Percentiles rank a stretch among this genome's conserved stretches.
Conservation (phyloP, 2,113 vertebrate genomes). For the Actinemys pallida region DNA sequence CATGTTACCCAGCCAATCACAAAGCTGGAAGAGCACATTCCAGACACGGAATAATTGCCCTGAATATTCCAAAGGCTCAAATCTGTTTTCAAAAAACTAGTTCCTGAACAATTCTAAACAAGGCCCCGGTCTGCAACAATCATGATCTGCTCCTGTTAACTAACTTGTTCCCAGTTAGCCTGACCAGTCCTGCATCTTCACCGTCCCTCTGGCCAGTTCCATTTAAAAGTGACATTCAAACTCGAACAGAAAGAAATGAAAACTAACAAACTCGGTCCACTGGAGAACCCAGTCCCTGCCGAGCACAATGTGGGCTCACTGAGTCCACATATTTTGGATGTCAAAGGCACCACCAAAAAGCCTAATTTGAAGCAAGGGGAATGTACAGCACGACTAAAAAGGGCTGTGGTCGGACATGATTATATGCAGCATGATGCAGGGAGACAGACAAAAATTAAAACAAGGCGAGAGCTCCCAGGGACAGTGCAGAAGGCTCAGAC, state of each 20-base stretch:
- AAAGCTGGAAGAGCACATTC: background rate
- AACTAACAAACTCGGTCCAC: background rate
- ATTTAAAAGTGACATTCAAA: background rate
- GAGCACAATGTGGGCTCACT: background rate
- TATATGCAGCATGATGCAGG: rapidly evolving
- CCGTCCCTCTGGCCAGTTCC: rapidly evolving
- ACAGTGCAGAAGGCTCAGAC: background rate
- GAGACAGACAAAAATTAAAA: background rate
- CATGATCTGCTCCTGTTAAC: background rate
- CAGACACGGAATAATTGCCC: background rate
- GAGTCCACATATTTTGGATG: background rate
- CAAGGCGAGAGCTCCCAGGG: background rate
- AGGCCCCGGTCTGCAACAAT: background rate
- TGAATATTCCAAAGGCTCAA: background rate
- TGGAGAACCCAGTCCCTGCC: background rate
- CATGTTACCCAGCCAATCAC: background rate
- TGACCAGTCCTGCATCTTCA: background rate
- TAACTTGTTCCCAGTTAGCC: background rate
- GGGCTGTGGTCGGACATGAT: background rate
- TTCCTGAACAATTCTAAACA: background rate
- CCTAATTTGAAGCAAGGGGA: background rate
- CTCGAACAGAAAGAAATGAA: background rate
- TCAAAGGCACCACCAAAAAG: background rate
- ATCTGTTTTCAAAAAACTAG: background rate
- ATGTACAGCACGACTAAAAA: background rate